These are phyloP conservation scores for Aethes cnicana DNA, from an alignment of 2,888 invertebrate species.

Conservation along the genomic window DNA sequence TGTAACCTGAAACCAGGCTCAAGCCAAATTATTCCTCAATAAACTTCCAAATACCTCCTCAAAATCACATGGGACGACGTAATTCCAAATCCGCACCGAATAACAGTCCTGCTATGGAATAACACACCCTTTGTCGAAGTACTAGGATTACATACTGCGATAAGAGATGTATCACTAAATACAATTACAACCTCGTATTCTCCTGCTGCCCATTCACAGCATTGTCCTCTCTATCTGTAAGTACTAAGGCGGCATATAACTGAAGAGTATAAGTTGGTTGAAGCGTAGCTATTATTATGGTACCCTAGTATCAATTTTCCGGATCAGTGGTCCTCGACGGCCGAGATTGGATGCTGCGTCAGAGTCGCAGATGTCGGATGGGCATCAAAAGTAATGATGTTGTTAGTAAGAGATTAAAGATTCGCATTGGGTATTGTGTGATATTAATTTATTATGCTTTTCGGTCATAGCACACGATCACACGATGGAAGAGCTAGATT, in stretches of 20 bases:
- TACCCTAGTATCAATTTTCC: constrained; percentile 76
- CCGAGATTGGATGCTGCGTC: constrained; percentile 51
- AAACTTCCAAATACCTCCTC: constrained; percentile 56
- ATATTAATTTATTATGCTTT: too few relatives aligned
- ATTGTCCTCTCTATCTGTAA: neutral
- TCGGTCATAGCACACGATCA: too few relatives aligned
- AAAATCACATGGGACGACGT: constrained; percentile 61
- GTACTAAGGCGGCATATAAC: neutral
- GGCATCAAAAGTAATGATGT: constrained; percentile 27
- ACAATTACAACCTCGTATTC: constrained; percentile 27
- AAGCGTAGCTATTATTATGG: constrained; percentile 15
- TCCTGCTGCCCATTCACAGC: neutral
- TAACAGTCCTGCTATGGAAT: constrained; percentile 10
- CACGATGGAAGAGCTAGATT: too few relatives aligned
- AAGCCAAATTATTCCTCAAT: constrained; percentile 56
- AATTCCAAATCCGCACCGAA: constrained; percentile 29
- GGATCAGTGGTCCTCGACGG: constrained; percentile 63
- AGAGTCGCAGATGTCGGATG: constrained; percentile 55
- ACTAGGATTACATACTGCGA: constrained; percentile 25
- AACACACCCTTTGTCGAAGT: constrained; percentile 24
- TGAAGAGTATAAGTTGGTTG: neutral
- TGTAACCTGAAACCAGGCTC: constrained; percentile 24
- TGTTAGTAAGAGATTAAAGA: constrained; percentile 21
- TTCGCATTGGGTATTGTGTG: too few relatives aligned
- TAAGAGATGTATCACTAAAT: neutral